A percentile compares a stretch with the other conserved stretches of the same genome.
Conservation (phyloP, 2,113 vertebrate genomes). For the Glaucomys volans region DNA sequence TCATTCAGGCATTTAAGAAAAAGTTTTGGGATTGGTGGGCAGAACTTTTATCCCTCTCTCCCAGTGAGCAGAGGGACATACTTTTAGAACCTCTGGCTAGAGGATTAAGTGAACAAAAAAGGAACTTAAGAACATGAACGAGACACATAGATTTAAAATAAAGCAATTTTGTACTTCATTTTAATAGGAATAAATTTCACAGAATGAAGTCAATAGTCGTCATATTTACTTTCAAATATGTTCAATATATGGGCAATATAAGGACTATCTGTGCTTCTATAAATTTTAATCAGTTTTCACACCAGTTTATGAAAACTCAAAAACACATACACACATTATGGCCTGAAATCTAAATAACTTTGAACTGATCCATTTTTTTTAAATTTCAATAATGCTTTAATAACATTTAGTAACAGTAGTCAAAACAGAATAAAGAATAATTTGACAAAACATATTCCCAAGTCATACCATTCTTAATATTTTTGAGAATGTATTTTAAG, state of each 20-base stretch:
- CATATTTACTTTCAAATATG: slow-evolving; percentile 20
- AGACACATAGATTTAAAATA: background rate
- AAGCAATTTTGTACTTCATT: background rate
- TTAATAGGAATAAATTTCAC: slow-evolving; percentile 35
- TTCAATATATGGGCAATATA: background rate
- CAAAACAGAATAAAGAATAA: background rate
- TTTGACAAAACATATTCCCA: background rate
- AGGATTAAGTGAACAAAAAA: background rate
- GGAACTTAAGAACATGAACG: background rate
- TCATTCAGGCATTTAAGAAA: background rate
- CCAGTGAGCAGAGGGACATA: no score
- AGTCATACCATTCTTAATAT: background rate
- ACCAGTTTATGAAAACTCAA: background rate
- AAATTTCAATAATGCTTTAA: background rate
- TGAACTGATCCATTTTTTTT: no score
- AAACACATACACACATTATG: background rate
- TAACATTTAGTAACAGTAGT: background rate
- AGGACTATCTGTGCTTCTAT: background rate
- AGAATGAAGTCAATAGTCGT: slow-evolving; percentile 22
- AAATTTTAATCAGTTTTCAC: background rate
- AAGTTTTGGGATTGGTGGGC: background rate
- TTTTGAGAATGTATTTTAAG: background rate
- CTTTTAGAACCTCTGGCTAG: background rate
- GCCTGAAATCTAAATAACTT: background rate
- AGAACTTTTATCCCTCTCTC: background rate